phyloP scores from a whole-genome alignment of 2,113 vertebrate genomes.

The Atlantisia rogersi region DNA sequence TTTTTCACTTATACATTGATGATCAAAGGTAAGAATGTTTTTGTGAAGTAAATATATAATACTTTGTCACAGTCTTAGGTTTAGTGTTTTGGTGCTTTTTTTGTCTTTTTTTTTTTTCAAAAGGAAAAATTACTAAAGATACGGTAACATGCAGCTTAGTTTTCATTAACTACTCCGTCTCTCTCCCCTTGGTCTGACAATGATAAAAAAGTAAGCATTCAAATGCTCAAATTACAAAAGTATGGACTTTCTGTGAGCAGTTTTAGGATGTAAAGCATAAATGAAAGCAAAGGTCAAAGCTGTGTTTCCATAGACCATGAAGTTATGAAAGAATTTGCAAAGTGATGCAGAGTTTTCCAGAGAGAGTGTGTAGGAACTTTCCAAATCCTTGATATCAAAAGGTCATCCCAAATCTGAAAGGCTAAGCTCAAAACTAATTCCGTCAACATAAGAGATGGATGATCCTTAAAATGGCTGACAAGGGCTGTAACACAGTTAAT shows the following conservation, averaged over 20 bases:
- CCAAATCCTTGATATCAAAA: neutral
- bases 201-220: neutral
- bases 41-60: neutral
- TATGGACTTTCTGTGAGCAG: neutral
- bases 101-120: neutral
- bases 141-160: neutral
- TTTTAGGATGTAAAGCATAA: neutral
- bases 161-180: neutral
- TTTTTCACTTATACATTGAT: neutral
- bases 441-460: neutral
- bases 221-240: neutral
- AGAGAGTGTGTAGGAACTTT: neutral
- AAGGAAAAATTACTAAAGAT: neutral
- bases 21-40: constrained; percentile 30
- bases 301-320: neutral
- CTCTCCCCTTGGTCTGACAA: neutral
- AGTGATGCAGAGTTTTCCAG: neutral
- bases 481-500: neutral
- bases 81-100: neutral
- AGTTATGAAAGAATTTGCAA: neutral
- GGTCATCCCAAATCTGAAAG: neutral
- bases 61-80: neutral
- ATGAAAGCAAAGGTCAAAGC: neutral
- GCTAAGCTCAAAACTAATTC: neutral
- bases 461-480: neutral